Evolutionary conservation across 1,140 invertebrate genomes (phyloP).

Genomic region (Leptinotarsa undecemlineata): DNA sequence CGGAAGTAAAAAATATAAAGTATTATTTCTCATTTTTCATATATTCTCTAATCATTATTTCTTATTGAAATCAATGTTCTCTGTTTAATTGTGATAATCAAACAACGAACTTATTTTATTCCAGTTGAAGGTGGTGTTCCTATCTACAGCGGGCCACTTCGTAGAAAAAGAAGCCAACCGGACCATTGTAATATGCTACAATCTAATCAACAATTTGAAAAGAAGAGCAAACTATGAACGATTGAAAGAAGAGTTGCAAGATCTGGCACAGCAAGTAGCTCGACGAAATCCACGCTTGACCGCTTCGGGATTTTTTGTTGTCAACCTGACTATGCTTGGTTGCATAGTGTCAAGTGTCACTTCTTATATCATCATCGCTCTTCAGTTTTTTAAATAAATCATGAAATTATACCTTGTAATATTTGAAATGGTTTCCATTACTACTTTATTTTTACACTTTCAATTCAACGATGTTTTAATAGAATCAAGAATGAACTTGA

Average conservation of each 20-base stretch:
- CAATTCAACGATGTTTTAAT: too few species aligned
- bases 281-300: background rate
- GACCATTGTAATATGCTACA: background rate
- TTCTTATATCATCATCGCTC: background rate
- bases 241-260: background rate
- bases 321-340: background rate
- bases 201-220: background rate
- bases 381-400: background rate
- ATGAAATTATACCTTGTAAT: too few species aligned
- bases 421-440: too few species aligned
- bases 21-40: too few species aligned
- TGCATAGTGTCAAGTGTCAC: background rate
- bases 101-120: background rate
- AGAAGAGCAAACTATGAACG: background rate
- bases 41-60: too few species aligned
- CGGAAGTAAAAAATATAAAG: too few species aligned
- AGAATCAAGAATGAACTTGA: too few species aligned
- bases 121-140: background rate
- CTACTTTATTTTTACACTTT: too few species aligned
- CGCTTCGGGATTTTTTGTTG: background rate
- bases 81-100: too few species aligned
- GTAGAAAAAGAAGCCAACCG: background rate
- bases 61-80: too few species aligned
- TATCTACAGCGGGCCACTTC: background rate
- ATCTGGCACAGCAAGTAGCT: slow-evolving; percentile 18